A percentile compares a stretch with the other conserved stretches of the same genome.
phyloP scores from a whole-genome alignment of 1,140 invertebrate genomes.

The Euura lappo region DNA sequence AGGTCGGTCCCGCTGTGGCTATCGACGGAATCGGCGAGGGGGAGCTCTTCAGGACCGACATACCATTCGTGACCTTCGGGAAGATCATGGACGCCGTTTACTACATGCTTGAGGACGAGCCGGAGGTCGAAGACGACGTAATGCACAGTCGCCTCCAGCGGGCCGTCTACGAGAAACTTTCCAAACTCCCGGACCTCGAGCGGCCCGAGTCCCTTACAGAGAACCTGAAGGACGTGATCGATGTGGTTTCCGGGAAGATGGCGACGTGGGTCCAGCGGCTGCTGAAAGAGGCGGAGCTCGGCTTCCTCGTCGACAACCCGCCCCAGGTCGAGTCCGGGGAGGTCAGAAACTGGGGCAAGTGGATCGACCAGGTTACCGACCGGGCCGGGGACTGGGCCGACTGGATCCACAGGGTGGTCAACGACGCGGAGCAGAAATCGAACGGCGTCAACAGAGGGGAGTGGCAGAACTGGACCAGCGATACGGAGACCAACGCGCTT shows the following conservation, averaged over 20 bases:
- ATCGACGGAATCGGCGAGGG: neutral
- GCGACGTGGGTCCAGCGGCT: slow-evolving; percentile 41
- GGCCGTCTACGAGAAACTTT: slow-evolving; percentile 38
- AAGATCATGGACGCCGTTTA: slow-evolving; percentile 39
- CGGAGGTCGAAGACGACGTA: slow-evolving; percentile 32
- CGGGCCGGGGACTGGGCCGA: slow-evolving; percentile 33
- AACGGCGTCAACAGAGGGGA: slow-evolving; percentile 32
- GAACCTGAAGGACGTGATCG: slow-evolving; percentile 32
- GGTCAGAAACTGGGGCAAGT: slow-evolving; percentile 35
- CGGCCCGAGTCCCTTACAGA: slow-evolving; percentile 26
- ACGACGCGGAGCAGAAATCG: slow-evolving; percentile 29
- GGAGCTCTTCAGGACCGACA: slow-evolving; percentile 32
- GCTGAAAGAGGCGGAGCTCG: slow-evolving; percentile 31
- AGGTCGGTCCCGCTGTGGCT: neutral
- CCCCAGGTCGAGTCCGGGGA: slow-evolving; percentile 36
- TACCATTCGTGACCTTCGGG: slow-evolving; percentile 41
- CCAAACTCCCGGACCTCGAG: slow-evolving; percentile 23
- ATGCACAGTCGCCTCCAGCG: slow-evolving; percentile 39
- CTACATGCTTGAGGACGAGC: slow-evolving; percentile 29
- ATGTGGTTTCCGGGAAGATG: slow-evolving; percentile 43
- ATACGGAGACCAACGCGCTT: slow-evolving; percentile 33
- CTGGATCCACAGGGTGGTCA: slow-evolving; percentile 38
- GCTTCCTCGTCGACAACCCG: slow-evolving; percentile 30
- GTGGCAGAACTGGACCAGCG: slow-evolving; percentile 38
- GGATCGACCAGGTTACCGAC: slow-evolving; percentile 33